These are phyloP conservation scores for Pantherophis guttatus DNA, from an alignment of 2,113 vertebrate species.

Conservation along the genomic window DNA sequence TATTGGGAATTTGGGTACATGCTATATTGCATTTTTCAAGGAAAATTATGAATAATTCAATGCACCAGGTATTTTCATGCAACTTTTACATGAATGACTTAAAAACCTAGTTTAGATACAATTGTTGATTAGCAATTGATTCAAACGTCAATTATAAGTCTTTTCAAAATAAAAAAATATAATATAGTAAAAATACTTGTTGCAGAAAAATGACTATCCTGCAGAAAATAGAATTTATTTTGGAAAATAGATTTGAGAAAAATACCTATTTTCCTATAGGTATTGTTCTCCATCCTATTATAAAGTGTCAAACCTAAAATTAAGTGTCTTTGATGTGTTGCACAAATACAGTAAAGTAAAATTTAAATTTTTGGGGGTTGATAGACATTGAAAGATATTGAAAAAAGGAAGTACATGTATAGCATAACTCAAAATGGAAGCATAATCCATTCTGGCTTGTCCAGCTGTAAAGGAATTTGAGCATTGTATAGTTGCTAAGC, in stretches of 20 bases:
- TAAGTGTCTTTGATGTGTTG: not conserved
- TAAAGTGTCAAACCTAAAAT: not conserved
- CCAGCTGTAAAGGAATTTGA: not conserved
- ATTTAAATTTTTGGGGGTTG: not conserved
- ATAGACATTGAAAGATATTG: not conserved
- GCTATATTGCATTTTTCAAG: not conserved
- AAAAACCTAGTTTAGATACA: not conserved
- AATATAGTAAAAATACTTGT: not conserved
- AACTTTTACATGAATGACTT: constrained; percentile 5
- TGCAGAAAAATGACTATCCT: not conserved
- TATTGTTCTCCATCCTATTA: too few relatives aligned
- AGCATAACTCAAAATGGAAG: not conserved
- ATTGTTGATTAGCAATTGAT: not conserved
- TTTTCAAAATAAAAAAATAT: not conserved
- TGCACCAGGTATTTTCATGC: not conserved
- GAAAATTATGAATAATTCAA: not conserved
- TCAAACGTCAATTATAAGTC: not conserved
- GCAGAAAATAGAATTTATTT: not conserved
- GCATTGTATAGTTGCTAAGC: not conserved
- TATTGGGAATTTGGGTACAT: not conserved
- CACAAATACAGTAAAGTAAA: not conserved
- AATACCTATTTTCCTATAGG: too few relatives aligned
- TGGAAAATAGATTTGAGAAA: not conserved
- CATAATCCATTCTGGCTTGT: not conserved
- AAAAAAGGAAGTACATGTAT: not conserved